Percentiles rank a stretch among this genome's conserved stretches.
These are phyloP conservation scores for Ophion slaviceki DNA, from an alignment of 2,888 invertebrate species.

Conservation along the genomic window DNA sequence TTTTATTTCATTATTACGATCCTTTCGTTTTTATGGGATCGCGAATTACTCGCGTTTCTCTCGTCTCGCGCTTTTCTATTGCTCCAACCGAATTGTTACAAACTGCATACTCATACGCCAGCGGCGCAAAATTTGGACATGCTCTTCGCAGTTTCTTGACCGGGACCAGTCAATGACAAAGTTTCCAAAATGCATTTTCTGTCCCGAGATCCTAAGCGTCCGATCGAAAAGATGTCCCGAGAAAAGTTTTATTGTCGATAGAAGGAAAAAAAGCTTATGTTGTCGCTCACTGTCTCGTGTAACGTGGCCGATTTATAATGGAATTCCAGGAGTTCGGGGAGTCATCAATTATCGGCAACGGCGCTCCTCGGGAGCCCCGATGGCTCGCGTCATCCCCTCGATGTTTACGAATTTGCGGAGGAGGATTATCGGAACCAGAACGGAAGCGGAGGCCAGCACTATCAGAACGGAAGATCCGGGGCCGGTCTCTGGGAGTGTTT, in stretches of 20 bases:
- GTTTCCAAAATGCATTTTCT: neutral
- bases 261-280: neutral
- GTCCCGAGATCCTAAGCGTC: no score
- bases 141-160: neutral
- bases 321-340: constrained; percentile 88
- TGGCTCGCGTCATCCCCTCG: constrained; percentile 91
- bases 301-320: constrained; percentile 31
- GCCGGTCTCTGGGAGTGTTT: constrained; percentile 91
- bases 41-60: constrained; percentile 13
- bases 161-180: neutral
- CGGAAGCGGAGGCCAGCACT: constrained; percentile 81
- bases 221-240: no score
- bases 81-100: neutral
- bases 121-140: neutral
- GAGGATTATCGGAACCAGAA: constrained; percentile 84
- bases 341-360: constrained; percentile 93
- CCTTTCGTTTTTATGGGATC: neutral
- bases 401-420: constrained; percentile 88
- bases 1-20: constrained; percentile 32
- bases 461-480: constrained; percentile 81
- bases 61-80: neutral
- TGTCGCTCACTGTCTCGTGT: neutral
- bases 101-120: neutral
- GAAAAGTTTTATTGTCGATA: neutral
- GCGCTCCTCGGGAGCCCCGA: constrained; percentile 93